These are phyloP conservation scores for Solea senegalensis DNA, from an alignment of 2,113 vertebrate species.

Conservation along the genomic window DNA sequence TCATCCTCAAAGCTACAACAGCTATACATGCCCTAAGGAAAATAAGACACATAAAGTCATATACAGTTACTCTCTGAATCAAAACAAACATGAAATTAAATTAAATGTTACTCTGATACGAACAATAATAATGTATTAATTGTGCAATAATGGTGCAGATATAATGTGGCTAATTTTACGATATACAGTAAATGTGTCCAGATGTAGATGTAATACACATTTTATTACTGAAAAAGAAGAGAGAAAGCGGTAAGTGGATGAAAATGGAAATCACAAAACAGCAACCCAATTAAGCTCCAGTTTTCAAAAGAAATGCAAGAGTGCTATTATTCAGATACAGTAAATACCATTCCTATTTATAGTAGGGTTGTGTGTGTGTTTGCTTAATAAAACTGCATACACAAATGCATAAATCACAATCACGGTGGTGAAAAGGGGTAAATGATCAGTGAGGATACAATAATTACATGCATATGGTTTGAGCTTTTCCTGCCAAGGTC, in stretches of 20 bases:
- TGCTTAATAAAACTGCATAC: conserved; percentile 40
- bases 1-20: conserved; percentile 92
- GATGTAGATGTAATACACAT: background rate
- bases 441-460: conserved; percentile 33
- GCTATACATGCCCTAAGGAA: conserved; percentile 90
- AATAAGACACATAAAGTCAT: conserved; percentile 17
- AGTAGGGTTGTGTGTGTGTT: conserved; percentile 44
- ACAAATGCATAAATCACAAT: conserved; percentile 55
- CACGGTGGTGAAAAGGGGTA: conserved; percentile 12
- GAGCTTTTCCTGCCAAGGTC: conserved; percentile 60
- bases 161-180: background rate
- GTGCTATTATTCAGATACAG: conserved; percentile 34
- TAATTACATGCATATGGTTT: conserved; percentile 45
- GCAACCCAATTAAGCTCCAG: conserved; percentile 18
- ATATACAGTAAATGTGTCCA: background rate
- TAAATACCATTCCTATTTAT: conserved; percentile 17
- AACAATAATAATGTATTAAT: too few species aligned
- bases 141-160: background rate
- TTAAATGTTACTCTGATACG: background rate
- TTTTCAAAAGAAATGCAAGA: conserved; percentile 45
- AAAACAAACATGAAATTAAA: background rate
- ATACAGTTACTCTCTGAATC: background rate
- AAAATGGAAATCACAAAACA: conserved; percentile 19
- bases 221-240: background rate
- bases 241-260: background rate